Percentiles rank a stretch among this genome's conserved stretches.
phyloP scores from a whole-genome alignment of 2,113 vertebrate genomes.

The Cricetomys ansorgei region DNA sequence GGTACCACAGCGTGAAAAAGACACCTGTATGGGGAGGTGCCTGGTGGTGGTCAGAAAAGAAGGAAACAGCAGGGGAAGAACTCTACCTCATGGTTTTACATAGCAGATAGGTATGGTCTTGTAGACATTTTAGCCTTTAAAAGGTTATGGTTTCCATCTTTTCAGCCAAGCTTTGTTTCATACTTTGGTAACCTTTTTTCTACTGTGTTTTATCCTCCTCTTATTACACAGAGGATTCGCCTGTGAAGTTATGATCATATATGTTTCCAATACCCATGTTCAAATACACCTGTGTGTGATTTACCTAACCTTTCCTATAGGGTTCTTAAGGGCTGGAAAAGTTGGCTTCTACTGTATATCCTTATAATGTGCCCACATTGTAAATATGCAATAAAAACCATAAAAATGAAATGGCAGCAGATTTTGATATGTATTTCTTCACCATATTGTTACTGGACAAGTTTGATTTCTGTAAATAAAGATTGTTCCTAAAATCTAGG shows the following conservation, averaged over 20 bases:
- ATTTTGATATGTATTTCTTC: constrained; percentile 71
- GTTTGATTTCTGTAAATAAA: constrained; percentile 67
- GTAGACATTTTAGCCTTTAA: constrained; percentile 63
- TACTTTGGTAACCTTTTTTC: constrained; percentile 22
- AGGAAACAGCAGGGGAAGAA: constrained; percentile 62
- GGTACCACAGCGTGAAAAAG: constrained; percentile 2
- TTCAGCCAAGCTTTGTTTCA: constrained; percentile 25
- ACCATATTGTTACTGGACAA: constrained; percentile 39
- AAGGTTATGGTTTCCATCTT: constrained; percentile 35
- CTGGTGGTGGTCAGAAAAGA: background rate
- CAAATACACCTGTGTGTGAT: constrained; percentile 58
- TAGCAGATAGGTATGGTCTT: constrained; percentile 65
- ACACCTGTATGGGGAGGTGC: background rate
- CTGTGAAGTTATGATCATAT: constrained; percentile 56
- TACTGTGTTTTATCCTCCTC: constrained; percentile 43
- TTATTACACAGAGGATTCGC: constrained; percentile 31
- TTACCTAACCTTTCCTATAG: constrained; percentile 62
- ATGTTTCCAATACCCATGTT: constrained; percentile 62
- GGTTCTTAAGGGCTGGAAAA: constrained; percentile 77
- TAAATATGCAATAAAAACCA: constrained; percentile 81
- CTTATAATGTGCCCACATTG: constrained; percentile 73
- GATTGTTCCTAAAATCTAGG: constrained; percentile 47
- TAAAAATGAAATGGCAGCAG: constrained; percentile 64
- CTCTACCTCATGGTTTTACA: constrained; percentile 77
- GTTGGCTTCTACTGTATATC: constrained; percentile 79